These are phyloP conservation scores for Oryzias javanicus DNA, from an alignment of 2,113 vertebrate species.

Conservation along the genomic window DNA sequence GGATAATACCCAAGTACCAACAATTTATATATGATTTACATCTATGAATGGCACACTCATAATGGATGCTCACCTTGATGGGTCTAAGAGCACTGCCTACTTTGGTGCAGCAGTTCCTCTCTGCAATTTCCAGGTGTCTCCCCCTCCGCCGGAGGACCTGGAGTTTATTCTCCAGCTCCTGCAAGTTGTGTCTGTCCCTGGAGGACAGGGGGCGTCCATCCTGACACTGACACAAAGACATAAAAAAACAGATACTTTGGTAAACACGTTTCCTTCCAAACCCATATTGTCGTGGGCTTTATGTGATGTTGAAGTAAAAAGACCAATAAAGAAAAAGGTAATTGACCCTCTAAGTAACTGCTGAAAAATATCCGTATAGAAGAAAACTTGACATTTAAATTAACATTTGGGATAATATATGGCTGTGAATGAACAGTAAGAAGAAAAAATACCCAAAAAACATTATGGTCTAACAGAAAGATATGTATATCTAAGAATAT, in stretches of 20 bases:
- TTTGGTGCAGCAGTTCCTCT: conserved; percentile 91
- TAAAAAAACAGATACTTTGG: conserved; percentile 9
- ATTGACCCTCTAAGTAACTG: background rate
- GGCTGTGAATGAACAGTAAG: background rate
- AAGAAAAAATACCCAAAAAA: background rate
- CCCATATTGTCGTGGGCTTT: background rate
- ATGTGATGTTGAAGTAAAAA: background rate
- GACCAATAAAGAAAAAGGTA: background rate
- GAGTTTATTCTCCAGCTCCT: conserved; percentile 87
- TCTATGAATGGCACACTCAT: conserved; percentile 24
- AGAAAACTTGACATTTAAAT: background rate
- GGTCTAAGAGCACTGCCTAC: conserved; percentile 87
- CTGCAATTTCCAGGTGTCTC: conserved; percentile 88
- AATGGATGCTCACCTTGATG: conserved; percentile 83
- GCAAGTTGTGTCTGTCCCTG: conserved; percentile 83
- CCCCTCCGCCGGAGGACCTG: conserved; percentile 84
- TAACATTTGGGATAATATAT: conserved; percentile 13
- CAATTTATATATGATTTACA: conserved; percentile 8
- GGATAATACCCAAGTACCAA: background rate
- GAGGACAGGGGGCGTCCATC: conserved; percentile 91
- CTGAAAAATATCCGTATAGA: background rate
- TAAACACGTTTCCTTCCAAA: background rate
- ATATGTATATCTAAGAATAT: background rate
- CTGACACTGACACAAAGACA: conserved; percentile 78
- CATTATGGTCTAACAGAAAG: background rate